Percentiles rank a stretch among this genome's conserved stretches.
phyloP scores from a whole-genome alignment of 1,140 invertebrate species.

The Drosophila pruinosa region DNA sequence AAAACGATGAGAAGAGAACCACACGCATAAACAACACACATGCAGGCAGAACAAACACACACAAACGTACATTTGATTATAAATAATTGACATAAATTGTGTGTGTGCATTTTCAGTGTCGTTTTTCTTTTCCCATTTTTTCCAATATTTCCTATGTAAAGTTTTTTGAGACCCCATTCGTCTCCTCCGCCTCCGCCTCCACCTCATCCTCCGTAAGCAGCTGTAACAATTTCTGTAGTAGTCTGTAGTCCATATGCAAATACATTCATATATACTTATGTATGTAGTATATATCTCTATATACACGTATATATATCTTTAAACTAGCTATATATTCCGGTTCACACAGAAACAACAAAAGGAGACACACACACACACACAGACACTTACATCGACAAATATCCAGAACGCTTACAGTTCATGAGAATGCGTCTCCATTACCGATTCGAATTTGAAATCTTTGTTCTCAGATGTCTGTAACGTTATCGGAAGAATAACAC shows the following conservation, averaged over 20 bases:
- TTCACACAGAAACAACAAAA: constrained; percentile 52
- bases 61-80: constrained; percentile 32
- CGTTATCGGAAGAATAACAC: constrained; percentile 49
- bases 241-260: constrained; percentile 73
- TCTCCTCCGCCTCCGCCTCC: neutral
- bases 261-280: constrained; percentile 73
- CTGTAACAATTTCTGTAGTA: constrained; percentile 67
- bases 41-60: too few relatives aligned
- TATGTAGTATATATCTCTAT: constrained; percentile 56
- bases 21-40: constrained; percentile 11
- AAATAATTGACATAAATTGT: constrained; percentile 31
- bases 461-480: constrained; percentile 70
- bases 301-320: constrained; percentile 64
- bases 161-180: constrained; percentile 29
- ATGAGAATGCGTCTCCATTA: neutral
- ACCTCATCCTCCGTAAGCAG: constrained; percentile 21
- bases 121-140: constrained; percentile 18
- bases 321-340: constrained; percentile 77
- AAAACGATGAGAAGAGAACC: constrained; percentile 21
- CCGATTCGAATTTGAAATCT: constrained; percentile 64
- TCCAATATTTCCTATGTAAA: constrained; percentile 51
- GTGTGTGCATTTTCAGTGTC: constrained; percentile 65
- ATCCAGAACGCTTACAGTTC: constrained; percentile 7
- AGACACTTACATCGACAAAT: constrained; percentile 9
- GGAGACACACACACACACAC: constrained; percentile 32